A percentile compares a stretch with the other conserved stretches of the same genome.
These are phyloP conservation scores for Deilephila porcellus DNA, from an alignment of 2,888 invertebrate genomes.

Conservation along the genomic window DNA sequence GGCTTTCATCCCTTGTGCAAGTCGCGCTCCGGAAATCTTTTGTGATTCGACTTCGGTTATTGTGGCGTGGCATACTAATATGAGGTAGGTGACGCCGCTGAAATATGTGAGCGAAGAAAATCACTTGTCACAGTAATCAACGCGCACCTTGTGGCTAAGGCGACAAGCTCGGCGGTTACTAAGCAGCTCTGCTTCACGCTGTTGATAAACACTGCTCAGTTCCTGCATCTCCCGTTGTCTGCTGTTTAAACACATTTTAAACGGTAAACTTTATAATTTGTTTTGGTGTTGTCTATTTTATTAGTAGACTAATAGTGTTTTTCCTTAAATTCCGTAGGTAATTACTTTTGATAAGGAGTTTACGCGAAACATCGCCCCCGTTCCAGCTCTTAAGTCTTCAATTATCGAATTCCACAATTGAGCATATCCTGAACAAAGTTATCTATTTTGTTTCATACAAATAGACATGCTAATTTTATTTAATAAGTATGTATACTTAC, in stretches of 20 bases:
- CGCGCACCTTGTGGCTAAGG: constrained; percentile 43
- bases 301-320: too few species aligned
- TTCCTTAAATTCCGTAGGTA: too few species aligned
- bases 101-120: constrained; percentile 69
- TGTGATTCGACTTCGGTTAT: constrained; percentile 83
- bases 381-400: too few species aligned
- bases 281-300: neutral
- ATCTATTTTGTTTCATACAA: too few species aligned
- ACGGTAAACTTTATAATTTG: neutral
- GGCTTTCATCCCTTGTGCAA: constrained; percentile 83
- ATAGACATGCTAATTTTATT: too few species aligned
- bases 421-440: too few species aligned
- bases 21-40: constrained; percentile 84
- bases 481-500: too few species aligned
- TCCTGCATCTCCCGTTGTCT: neutral
- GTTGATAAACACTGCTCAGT: neutral
- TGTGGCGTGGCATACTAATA: constrained; percentile 83
- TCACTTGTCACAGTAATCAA: constrained; percentile 56
- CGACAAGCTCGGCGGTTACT: neutral
- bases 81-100: constrained; percentile 69
- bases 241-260: neutral
- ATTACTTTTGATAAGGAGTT: too few species aligned
- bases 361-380: too few species aligned
- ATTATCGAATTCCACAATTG: too few species aligned
- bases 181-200: neutral